phyloP scores from a whole-genome alignment of 2,797 vertebrate species.

The Crotalus adamanteus region DNA sequence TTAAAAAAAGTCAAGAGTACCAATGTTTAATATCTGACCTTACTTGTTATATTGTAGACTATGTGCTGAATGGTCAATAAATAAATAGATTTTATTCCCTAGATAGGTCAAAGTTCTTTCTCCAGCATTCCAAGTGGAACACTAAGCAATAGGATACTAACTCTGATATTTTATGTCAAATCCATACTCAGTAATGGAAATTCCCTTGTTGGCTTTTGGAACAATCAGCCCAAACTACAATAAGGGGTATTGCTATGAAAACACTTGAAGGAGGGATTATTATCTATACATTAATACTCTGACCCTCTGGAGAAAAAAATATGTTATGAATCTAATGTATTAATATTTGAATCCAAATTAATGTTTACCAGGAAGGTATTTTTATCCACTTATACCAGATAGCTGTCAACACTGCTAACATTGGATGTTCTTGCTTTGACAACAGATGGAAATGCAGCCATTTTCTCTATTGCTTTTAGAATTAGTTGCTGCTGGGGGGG shows the following conservation, averaged over 20 bases:
- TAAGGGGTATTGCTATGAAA: background rate
- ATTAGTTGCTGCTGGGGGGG: too few relatives aligned
- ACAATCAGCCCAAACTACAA: background rate
- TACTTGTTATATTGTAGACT: background rate
- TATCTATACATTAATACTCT: background rate
- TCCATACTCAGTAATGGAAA: background rate
- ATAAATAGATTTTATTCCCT: background rate
- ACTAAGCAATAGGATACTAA: background rate
- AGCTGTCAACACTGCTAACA: too few relatives aligned
- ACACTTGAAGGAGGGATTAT: background rate
- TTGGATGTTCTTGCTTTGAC: too few relatives aligned
- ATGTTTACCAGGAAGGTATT: background rate
- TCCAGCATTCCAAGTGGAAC: background rate
- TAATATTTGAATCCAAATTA: background rate
- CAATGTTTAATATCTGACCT: background rate
- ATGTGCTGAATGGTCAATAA: background rate
- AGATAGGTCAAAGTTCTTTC: background rate
- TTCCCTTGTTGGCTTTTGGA: background rate
- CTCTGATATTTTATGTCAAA: background rate
- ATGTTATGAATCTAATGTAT: background rate
- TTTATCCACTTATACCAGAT: background rate
- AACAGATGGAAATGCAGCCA: too few relatives aligned
- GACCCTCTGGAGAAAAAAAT: background rate
- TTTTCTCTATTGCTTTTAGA: too few relatives aligned
- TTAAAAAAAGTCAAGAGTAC: background rate